Base-by-base conservation (phyloP, 2,888 invertebrate genomes). In the Lasioglossum lativentre region DNA sequence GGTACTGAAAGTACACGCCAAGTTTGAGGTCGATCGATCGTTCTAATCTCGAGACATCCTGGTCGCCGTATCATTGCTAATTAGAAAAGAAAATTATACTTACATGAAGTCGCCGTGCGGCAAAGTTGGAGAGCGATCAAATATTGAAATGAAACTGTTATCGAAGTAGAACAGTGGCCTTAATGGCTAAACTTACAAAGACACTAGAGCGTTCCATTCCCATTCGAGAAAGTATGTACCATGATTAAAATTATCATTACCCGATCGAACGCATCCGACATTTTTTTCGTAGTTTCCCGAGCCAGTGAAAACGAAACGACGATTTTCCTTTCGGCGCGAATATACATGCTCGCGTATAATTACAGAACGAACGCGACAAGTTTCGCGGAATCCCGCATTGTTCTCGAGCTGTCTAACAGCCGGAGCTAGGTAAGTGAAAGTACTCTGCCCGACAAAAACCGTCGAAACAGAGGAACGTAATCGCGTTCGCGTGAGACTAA, bases 401-500 rank as follows among this genome's bases (percentile, higher is more conserved):
- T 68, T 68, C 68, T 23, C 68, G 10, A 12, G 23, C 38, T 38
- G 68, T 68, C 38, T 68, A 68, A 40, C 68, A 19, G 68, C 68
- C 38, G 38, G 68, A 38, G 38, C 38, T 40, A 38, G 68, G 19
- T n/a, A 38, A 40, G 68, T 68, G 68, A 68, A 68, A 68, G 68
- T 68, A 38, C 38, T 12, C 38, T 23, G 38, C 23, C 68, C 1
- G 68, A 38, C 68, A 68, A 68, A 68, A 68, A 68, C 34, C 38
- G 34, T 68, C 68, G 1, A n/a, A 68, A 68, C 38, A 3, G 38
- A 68, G 68, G 68, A 38, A 23, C 23, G n/a, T 10, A 68, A 38
- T 68, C 68, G 30, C 45, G 59, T 63, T 34, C 71, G 42, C 71
- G 68, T 42, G 71, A n/a, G 68, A 68, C 34, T 68, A 68, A 68